Evolutionary conservation across 2,797 vertebrate genomes (phyloP).

Genomic region (Falco concolor): DNA sequence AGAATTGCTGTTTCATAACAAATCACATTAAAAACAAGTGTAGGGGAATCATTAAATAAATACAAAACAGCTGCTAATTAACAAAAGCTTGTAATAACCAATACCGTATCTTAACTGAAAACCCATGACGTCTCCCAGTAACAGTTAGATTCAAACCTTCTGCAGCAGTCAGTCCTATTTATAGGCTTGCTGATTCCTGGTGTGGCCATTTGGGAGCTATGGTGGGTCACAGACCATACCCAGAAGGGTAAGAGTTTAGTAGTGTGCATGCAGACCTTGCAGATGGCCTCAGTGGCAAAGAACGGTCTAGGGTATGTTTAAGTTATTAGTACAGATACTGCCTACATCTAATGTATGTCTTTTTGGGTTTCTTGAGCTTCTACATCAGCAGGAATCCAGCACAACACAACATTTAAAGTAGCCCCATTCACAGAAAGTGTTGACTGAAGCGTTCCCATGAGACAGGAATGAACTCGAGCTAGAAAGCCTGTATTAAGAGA

Average conservation of each 20-base stretch:
- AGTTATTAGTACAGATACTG: not conserved
- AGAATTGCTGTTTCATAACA: not conserved
- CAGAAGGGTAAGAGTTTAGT: not conserved
- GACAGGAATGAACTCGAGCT: not conserved
- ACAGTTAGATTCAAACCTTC: not conserved
- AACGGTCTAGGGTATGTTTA: not conserved
- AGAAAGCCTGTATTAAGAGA: not conserved
- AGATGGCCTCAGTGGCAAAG: not conserved
- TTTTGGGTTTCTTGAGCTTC: not conserved
- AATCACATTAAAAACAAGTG: not conserved
- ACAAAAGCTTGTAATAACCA: not conserved
- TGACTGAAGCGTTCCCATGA: not conserved
- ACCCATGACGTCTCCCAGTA: not conserved
- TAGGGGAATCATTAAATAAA: not conserved
- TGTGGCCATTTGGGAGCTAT: not conserved
- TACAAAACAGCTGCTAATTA: not conserved
- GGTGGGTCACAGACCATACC: not conserved
- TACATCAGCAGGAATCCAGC: not conserved
- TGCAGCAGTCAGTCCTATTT: not conserved
- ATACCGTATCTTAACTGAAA: not conserved
- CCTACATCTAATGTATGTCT: not conserved
- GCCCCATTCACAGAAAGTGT: not conserved
- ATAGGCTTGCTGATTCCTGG: not conserved
- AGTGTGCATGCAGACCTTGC: not conserved
- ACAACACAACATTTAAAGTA: not conserved